Conservation (phyloP, 2,113 vertebrate species). For the Phylloscopus trochilus region DNA sequence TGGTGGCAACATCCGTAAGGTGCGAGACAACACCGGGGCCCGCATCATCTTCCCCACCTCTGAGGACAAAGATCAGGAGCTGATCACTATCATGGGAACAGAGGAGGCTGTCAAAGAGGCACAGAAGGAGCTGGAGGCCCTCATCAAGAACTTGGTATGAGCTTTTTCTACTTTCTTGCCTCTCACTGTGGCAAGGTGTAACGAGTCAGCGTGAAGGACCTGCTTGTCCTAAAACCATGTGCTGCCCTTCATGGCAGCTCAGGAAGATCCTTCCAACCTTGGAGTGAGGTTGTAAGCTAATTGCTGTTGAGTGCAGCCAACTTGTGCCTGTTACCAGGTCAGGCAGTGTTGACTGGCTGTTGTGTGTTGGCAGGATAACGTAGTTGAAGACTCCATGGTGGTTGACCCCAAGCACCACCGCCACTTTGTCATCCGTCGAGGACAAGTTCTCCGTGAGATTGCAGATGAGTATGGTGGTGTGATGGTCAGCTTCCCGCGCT, state of each 20-base stretch:
- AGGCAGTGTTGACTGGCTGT: not conserved
- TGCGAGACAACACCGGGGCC: constrained; percentile 93
- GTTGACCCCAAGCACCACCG: constrained; percentile 95
- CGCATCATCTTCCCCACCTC: constrained; percentile 92
- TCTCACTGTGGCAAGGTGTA: not conserved
- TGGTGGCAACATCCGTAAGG: constrained; percentile 94
- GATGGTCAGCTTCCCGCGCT: constrained; percentile 97
- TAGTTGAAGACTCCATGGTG: constrained; percentile 90
- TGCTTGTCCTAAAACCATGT: not conserved
- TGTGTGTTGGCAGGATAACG: constrained; percentile 82
- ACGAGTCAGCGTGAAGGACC: not conserved
- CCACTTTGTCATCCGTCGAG: constrained; percentile 92
- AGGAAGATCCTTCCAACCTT: not conserved
- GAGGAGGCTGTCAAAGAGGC: constrained; percentile 94
- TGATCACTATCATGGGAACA: constrained; percentile 95
- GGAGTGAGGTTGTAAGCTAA: not conserved
- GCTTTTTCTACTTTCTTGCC: not conserved
- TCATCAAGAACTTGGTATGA: constrained; percentile 92
- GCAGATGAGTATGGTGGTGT: constrained; percentile 96
- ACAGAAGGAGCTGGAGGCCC: constrained; percentile 88
- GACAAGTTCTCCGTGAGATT: constrained; percentile 92
- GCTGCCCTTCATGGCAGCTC: not conserved
- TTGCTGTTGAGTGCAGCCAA: not conserved
- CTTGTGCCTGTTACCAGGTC: fast-evolving
- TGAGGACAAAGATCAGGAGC: constrained; percentile 95